phyloP scores from a whole-genome alignment of 2,797 vertebrate species.

The Chloroceryle inda region DNA sequence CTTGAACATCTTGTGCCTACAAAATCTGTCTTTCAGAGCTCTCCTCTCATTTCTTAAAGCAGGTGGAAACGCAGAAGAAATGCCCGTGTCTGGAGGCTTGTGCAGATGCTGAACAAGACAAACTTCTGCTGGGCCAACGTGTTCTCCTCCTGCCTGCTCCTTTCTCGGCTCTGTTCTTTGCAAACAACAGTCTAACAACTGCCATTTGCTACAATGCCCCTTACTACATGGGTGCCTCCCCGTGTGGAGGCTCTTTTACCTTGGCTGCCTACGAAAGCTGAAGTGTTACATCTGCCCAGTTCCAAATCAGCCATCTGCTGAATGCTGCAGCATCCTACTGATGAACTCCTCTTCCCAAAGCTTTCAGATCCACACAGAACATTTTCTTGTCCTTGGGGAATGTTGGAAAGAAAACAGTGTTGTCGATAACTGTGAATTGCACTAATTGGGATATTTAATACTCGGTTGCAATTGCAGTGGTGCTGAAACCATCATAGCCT shows the following conservation, averaged over 20 bases:
- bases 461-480: neutral
- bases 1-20: neutral
- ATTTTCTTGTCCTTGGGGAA: conserved; percentile 30
- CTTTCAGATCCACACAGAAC: neutral
- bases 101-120: neutral
- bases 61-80: neutral
- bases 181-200: neutral
- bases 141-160: too few relatives aligned
- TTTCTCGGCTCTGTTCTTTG: neutral
- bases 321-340: neutral
- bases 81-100: neutral
- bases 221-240: neutral
- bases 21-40: neutral
- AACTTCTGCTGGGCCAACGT: neutral
- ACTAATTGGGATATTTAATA: conserved; percentile 65
- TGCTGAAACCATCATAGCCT: conserved; percentile 35
- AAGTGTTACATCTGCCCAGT: neutral
- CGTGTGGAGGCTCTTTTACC: neutral
- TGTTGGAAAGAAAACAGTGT: conserved; percentile 18
- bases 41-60: neutral
- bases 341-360: neutral
- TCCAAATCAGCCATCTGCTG: neutral
- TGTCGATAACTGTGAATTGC: conserved; percentile 44
- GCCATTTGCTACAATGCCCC: neutral
- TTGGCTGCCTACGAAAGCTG: neutral